phyloP scores from a whole-genome alignment of 2,888 invertebrate genomes.

The Phyllotreta cruciferae region DNA sequence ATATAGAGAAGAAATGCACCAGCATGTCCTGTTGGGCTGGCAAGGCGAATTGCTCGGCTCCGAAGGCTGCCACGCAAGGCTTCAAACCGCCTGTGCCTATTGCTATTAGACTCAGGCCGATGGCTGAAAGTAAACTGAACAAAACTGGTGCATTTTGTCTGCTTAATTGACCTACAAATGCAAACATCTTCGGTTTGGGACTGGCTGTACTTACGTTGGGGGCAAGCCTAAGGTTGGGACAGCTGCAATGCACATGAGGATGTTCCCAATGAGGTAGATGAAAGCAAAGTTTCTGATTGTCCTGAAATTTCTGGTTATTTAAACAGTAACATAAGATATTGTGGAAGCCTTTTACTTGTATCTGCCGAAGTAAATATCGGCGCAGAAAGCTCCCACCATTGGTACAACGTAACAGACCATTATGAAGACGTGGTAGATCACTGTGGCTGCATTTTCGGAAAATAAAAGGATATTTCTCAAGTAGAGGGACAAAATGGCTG shows the following conservation, averaged over 20 bases:
- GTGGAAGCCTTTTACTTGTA: conserved; percentile 61
- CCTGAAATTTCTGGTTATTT: conserved; percentile 57
- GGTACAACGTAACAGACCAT: conserved; percentile 82
- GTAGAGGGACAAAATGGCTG: conserved; percentile 83
- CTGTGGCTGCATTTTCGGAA: conserved; percentile 72
- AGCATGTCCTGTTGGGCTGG: conserved; percentile 72
- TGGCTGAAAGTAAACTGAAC: conserved; percentile 63
- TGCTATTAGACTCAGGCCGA: conserved; percentile 70
- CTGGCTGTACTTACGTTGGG: conserved; percentile 61
- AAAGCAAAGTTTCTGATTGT: conserved; percentile 80
- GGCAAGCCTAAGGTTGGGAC: conserved; percentile 65
- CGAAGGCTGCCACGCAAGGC: conserved; percentile 86
- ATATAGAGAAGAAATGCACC: conserved; percentile 79
- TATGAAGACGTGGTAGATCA: conserved; percentile 78
- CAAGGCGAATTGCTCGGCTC: conserved; percentile 82
- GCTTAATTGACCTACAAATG: neutral
- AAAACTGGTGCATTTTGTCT: neutral
- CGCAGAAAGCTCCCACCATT: conserved; percentile 76
- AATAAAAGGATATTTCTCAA: conserved; percentile 73
- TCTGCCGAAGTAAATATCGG: conserved; percentile 81
- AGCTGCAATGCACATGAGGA: conserved; percentile 70
- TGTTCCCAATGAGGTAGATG: conserved; percentile 74
- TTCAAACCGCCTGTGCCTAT: conserved; percentile 86
- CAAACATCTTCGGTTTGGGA: neutral
- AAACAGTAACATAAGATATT: conserved; percentile 11